phyloP scores from a whole-genome alignment of 2,113 vertebrate species.

The Pituophis catenifer region DNA sequence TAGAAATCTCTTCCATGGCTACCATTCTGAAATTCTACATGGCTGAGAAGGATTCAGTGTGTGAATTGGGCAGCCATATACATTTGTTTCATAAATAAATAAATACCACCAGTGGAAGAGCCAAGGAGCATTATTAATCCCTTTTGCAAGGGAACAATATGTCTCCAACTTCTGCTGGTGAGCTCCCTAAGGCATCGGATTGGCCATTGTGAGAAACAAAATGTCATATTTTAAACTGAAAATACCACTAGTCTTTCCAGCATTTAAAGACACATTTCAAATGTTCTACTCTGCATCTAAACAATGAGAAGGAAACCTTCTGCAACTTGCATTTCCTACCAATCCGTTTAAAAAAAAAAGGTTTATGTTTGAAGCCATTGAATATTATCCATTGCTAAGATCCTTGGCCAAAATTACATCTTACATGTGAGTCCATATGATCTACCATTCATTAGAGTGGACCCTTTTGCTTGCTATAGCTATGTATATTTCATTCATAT shows the following conservation, averaged over 20 bases:
- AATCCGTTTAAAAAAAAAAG: not conserved
- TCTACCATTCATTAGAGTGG: not conserved
- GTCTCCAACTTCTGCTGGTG: not conserved
- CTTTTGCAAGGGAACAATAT: not conserved
- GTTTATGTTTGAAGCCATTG: not conserved
- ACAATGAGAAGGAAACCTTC: not conserved
- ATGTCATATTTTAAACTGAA: not conserved
- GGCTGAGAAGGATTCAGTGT: not conserved
- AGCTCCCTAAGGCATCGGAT: not conserved
- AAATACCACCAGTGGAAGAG: not conserved
- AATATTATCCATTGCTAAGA: not conserved
- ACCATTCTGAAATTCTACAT: not conserved
- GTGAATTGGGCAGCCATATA: not conserved
- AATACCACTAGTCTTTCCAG: not conserved
- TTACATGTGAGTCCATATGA: not conserved
- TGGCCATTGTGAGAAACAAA: not conserved
- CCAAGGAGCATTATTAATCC: not conserved
- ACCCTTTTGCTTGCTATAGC: not conserved
- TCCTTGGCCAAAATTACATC: not conserved
- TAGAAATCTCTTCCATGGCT: not conserved
- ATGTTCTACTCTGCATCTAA: not conserved
- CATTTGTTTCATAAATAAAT: not conserved
- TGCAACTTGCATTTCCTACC: not conserved
- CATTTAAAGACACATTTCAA: not conserved
- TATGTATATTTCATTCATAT: not conserved